Base-by-base conservation (phyloP, 2,113 vertebrate genomes). In the Pogonocichla stellata region DNA sequence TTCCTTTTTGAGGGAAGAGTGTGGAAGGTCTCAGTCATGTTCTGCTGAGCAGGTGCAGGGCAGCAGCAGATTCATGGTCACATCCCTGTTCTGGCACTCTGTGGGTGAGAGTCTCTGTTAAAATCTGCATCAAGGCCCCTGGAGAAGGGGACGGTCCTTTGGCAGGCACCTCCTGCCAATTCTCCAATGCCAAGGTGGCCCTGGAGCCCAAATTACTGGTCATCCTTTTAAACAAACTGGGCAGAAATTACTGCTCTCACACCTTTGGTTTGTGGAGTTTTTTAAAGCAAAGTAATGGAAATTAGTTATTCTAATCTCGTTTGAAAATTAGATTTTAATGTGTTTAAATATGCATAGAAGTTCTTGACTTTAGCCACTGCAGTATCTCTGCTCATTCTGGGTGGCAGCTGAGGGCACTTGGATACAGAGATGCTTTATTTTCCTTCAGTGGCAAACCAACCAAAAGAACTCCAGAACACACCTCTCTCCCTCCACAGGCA, bases 41-140 rank as follows among this genome's bases (percentile, higher is more conserved):
- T 40, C 72, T 86, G 69, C 43, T 36, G 84, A 87, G 95, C 96
- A 97, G 94, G 94, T 97, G 90, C 51, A 67, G 71, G 28, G 8
- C 64, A 31, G 58, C 14, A 65, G 58, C 72, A 53, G 10, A 53
- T 29, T 53, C 51, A 53, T 11, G 51, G 51, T 77, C 54, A 40
- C 64, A 50, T 20, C 66, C 50, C 28, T 31, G 73, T 9, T 12
- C 61, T 90, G 69, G 34, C n/a, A 6, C 53, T 43, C 5, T 10
- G 33, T 5, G 58, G 16, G 19, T 48, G 29, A 7, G 3, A 60
- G 6, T 14, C 42, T 57, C 34, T 57, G 26, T 9, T 16, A 10
- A 31, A n/a, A 19, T 7, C 38, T 40, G 36, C 22, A 6, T 2
- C 5, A 0, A 7, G 19, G 50, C 16, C 11, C 38, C 70, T 47